phyloP scores from a whole-genome alignment of 2,888 invertebrate genomes.

The Leptinotarsa haldemani region DNA sequence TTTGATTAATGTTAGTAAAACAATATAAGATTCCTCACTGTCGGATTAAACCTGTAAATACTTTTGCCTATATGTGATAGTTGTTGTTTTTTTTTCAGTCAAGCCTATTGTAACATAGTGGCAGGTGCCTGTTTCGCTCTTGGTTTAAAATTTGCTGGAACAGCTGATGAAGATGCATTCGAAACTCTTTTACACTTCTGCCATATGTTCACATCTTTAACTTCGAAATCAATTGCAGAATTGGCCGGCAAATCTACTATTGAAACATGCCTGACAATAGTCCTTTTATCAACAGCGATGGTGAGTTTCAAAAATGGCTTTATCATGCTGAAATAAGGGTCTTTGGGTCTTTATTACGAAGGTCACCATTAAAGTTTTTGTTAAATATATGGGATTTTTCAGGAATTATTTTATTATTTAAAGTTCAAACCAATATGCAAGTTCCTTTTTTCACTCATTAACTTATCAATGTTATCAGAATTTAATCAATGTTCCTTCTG shows the following conservation, averaged over 20 bases:
- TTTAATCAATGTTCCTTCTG: too few species aligned
- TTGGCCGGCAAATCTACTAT: constrained; percentile 90
- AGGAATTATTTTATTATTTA: background rate
- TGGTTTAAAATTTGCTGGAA: constrained; percentile 94
- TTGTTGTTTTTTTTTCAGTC: constrained; percentile 69
- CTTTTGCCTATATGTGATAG: too few species aligned
- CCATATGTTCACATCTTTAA: constrained; percentile 75
- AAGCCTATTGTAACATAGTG: constrained; percentile 96
- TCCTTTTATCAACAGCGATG: constrained; percentile 84
- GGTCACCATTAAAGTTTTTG: background rate
- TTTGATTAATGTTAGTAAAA: too few species aligned
- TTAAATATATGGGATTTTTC: background rate
- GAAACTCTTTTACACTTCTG: constrained; percentile 81
- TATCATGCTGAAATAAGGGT: background rate
- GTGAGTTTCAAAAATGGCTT: constrained; percentile 65
- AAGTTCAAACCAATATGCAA: too few species aligned
- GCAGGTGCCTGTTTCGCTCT: constrained; percentile 95
- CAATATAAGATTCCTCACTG: too few species aligned
- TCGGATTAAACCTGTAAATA: too few species aligned
- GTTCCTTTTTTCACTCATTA: too few species aligned
- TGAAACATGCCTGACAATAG: constrained; percentile 88
- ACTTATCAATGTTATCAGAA: too few species aligned
- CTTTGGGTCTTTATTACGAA: background rate
- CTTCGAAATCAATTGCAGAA: constrained; percentile 81
- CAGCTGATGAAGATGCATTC: constrained; percentile 85